Evolutionary conservation across 2,797 vertebrate genomes (phyloP), one percentile per base, ranked within the genome.

Genomic region (Gymnopithys bicolor): DNA sequence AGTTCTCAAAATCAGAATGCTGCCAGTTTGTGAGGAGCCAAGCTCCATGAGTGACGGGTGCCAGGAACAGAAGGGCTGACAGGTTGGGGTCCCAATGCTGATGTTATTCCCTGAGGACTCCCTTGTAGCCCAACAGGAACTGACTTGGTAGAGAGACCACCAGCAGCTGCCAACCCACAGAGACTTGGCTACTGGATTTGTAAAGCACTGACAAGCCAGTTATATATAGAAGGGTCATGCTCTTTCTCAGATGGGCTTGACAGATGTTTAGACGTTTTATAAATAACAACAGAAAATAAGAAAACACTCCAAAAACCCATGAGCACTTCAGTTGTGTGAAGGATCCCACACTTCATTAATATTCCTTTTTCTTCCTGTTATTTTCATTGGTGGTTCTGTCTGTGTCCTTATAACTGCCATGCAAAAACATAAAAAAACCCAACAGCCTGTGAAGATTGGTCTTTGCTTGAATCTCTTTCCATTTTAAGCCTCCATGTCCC

Each of bases 261-360:
- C 37, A 86, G 39, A 60, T 69, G 16, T 60, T 67, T 84, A 48
- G 25, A 15, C 10, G 21, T 74, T 84, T 78, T 73, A 41, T 2
- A 75, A 86, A 60, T 37, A 92, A 82, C 32, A 55, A 58, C 22
- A 87, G 37, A 89, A 93, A 91, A 69, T 13, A 90, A 84, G 11
- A 3, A 82, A 94, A 86, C 9, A 13, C 10, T 78, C 28, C 9
- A 49, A 53, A 93, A 79, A 30, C 8, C 32, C 48, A 49, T 2
- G 18, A 35, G 19, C 51, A 25, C 15, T n/a, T 69, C 48, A 69
- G 35, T 30, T 33, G 11, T 58, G 19, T 73, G 62, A 37, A 28
- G 56, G 53, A 45, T 49, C 19, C n/a, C 39, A 58, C 19, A 35
- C 22, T 69, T 56, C 63, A 48, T 2, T 76, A 85, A 62, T 17